Evolutionary conservation across 1,140 invertebrate genomes (phyloP), one percentile per base, ranked within the genome.

Genomic region (Latrodectus geometricus): DNA sequence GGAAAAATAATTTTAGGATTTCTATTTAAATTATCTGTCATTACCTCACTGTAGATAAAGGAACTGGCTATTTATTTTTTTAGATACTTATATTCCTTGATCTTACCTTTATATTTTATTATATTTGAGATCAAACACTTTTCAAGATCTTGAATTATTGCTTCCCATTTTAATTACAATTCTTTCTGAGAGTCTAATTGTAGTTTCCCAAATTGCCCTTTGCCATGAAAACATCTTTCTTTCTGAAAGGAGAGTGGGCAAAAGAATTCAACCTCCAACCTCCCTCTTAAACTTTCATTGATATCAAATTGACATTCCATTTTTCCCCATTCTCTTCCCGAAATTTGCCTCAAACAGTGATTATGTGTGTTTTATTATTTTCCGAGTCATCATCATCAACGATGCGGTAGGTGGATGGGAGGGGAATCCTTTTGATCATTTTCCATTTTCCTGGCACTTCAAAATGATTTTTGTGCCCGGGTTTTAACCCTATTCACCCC

Each of bases 291-390:
- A 56, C 50, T 83, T 86, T 86, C 76, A 86, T 86, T 86, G 84
- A 86, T 77, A 86, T 86, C 74, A 73, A 75, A 86, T 86, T 77
- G 84, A 79, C 76, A 78, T 79, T 79, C 74, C 75, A 79, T 86
- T 70, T 35, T 86, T 86, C 66, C 82, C 65, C 35, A 76, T 84
- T 76, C 82, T 76, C 73, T 69, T 61, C 54, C 49, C 23, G 76
- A 84, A 84, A 84, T 84, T 84, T 61, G 75, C 76, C 75, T 66
- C 76, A 54, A 76, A 85, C 82, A 52, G 17, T 72, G 84, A 86
- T 86, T 79, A 78, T 73, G 50, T 66, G 70, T 56, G 68, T 78
- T 86, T 86, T 86, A 78, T 79, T 86, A 72, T 86, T 77, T 72
- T 50, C 80, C 75, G 20, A 78, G 76, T 79, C 76, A 84, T 84